Percentiles rank a stretch among this genome's conserved stretches.
Conservation (phyloP, 2,797 vertebrate genomes). For the Brachymystax lenok region DNA sequence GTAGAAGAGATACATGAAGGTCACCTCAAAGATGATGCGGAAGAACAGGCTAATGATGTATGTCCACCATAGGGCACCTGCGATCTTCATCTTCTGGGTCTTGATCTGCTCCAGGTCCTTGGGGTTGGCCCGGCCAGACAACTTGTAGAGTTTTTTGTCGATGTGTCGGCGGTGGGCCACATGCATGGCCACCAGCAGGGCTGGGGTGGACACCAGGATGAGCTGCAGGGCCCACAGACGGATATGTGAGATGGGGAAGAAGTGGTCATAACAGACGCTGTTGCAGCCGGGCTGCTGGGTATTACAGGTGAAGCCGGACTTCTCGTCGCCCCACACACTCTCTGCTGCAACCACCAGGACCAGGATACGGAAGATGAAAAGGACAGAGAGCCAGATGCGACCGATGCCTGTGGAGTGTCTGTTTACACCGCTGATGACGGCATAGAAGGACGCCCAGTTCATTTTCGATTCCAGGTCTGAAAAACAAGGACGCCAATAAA, state of each 20-base stretch:
- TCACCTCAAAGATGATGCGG: constrained; percentile 88
- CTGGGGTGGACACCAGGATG: constrained; percentile 93
- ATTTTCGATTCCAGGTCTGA: constrained; percentile 88
- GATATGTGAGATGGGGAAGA: constrained; percentile 97
- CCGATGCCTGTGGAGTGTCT: constrained; percentile 95
- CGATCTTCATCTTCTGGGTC: constrained; percentile 91
- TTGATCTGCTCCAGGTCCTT: constrained; percentile 93
- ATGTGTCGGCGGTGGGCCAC: constrained; percentile 94
- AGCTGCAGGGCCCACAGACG: constrained; percentile 97
- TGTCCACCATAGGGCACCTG: constrained; percentile 95
- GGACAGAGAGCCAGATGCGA: constrained; percentile 96
- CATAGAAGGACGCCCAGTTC: constrained; percentile 97
- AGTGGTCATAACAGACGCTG: constrained; percentile 97
- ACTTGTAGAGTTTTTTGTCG: constrained; percentile 88
- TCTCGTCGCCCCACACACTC: constrained; percentile 97
- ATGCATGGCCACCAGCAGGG: constrained; percentile 95
- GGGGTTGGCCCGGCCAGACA: constrained; percentile 81
- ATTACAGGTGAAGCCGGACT: constrained; percentile 95
- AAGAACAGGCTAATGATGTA: constrained; percentile 93
- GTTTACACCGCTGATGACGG: constrained; percentile 93
- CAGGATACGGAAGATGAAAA: constrained; percentile 98
- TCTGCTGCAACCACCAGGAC: constrained; percentile 96
- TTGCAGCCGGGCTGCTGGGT: constrained; percentile 97
- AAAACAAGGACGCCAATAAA: constrained; percentile 35
- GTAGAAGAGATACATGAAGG: constrained; percentile 96